Evolutionary conservation across 2,113 vertebrate genomes (phyloP).

Genomic region (Tinamus guttatus): DNA sequence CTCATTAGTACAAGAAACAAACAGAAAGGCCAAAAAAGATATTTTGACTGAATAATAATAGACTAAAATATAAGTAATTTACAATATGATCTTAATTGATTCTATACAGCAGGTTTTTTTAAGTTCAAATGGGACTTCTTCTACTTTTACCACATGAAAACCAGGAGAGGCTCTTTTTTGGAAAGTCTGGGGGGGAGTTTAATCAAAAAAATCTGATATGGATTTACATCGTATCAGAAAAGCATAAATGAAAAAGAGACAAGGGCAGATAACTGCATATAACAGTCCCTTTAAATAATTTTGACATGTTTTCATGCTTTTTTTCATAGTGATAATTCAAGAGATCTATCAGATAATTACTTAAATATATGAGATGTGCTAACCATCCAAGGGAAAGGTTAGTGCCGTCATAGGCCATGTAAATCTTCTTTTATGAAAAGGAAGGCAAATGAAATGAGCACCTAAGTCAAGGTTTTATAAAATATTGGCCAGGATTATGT

Average conservation of each 20-base stretch:
- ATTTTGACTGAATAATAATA: neutral
- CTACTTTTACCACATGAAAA: neutral
- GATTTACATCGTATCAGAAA: neutral
- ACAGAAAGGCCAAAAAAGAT: neutral
- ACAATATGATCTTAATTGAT: neutral
- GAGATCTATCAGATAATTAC: conserved; percentile 64
- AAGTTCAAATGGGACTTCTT: neutral
- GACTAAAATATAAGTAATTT: neutral
- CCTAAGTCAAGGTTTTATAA: conserved; percentile 72
- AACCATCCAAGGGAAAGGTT: conserved; percentile 65
- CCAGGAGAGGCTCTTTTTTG: neutral
- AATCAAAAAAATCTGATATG: neutral
- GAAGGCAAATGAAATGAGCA: conserved; percentile 67
- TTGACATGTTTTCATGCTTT: conserved; percentile 11
- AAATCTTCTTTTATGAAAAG: conserved; percentile 80
- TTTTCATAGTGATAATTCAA: conserved; percentile 51
- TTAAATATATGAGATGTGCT: conserved; percentile 71
- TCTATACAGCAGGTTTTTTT: neutral
- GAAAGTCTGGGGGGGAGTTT: neutral
- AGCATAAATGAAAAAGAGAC: neutral
- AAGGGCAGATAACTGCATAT: neutral
- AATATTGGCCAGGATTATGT: conserved; percentile 70
- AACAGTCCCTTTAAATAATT: neutral
- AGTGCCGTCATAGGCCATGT: conserved; percentile 47
- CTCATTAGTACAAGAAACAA: neutral